These are phyloP conservation scores for Tretioscincus oriximinensis DNA, from an alignment of 2,113 vertebrate genomes.

Conservation along the genomic window DNA sequence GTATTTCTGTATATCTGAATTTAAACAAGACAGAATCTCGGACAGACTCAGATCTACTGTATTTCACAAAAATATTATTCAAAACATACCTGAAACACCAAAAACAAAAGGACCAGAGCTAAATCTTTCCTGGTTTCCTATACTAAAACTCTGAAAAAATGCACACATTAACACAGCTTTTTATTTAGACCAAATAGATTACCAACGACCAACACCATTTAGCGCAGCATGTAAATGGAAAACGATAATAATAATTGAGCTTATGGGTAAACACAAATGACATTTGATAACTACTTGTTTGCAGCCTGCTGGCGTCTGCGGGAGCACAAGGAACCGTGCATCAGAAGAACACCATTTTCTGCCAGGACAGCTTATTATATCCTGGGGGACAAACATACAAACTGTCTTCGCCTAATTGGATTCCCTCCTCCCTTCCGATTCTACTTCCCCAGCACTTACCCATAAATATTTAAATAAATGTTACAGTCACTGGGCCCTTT, in stretches of 20 bases:
- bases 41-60: not conserved
- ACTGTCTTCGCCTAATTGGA: conserved; percentile 5
- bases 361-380: not conserved
- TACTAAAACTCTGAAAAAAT: not conserved
- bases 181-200: conserved; percentile 30
- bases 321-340: not conserved
- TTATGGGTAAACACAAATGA: not conserved
- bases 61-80: not conserved
- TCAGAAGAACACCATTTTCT: conserved; percentile 4
- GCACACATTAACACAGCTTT: accelerated
- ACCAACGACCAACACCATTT: not conserved
- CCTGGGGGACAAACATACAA: conserved; percentile 6
- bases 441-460: not conserved
- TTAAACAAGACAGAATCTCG: too few species aligned
- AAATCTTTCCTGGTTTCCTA: not conserved
- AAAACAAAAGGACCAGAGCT: not conserved
- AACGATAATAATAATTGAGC: conserved; percentile 9
- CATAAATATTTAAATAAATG: conserved; percentile 20
- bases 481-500: not conserved
- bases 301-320: not conserved
- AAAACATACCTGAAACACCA: not conserved
- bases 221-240: conserved; percentile 13
- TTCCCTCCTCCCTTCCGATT: conserved; percentile 9
- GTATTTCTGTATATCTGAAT: too few species aligned
- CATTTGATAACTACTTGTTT: conserved; percentile 7